Percentiles rank a stretch among this genome's conserved stretches.
Conservation (phyloP, 2,888 invertebrate species). For the Microctonus hyperodae region DNA sequence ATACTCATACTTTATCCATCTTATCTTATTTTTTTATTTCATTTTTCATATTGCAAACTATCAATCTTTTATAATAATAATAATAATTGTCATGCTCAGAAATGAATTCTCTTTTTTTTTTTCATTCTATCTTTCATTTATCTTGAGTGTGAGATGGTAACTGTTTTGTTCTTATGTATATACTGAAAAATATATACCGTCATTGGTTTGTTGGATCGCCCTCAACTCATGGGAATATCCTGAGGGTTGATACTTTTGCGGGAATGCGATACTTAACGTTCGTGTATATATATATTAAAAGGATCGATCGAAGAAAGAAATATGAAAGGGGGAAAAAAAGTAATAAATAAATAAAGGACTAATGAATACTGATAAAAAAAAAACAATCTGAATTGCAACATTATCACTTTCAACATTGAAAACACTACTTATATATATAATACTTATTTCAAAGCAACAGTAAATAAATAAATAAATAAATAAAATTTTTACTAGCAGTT, state of each 20-base stretch:
- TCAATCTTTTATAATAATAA: too few relatives aligned
- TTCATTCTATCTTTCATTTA: neutral
- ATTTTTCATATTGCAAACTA: too few relatives aligned
- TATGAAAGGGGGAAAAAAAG: too few relatives aligned
- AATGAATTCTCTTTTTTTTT: neutral
- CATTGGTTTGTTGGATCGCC: constrained; percentile 42
- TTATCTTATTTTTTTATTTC: too few relatives aligned
- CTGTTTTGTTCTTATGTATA: too few relatives aligned
- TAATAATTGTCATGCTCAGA: too few relatives aligned
- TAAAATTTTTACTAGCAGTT: neutral
- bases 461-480: neutral
- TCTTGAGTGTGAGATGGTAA: neutral
- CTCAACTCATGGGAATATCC: constrained; percentile 59
- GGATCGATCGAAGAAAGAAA: neutral
- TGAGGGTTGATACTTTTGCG: constrained; percentile 45
- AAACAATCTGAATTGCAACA: neutral
- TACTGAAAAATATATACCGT: neutral
- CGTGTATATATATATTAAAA: constrained; percentile 4
- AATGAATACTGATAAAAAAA: neutral
- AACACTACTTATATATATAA: too few relatives aligned
- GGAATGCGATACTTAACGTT: constrained; percentile 39
- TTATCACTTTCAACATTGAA: neutral
- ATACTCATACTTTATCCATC: too few relatives aligned
- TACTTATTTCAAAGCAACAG: neutral
- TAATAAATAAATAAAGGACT: too few relatives aligned